Base-by-base conservation (phyloP, 2,797 vertebrate genomes). In the Muscicapa comitata region DNA sequence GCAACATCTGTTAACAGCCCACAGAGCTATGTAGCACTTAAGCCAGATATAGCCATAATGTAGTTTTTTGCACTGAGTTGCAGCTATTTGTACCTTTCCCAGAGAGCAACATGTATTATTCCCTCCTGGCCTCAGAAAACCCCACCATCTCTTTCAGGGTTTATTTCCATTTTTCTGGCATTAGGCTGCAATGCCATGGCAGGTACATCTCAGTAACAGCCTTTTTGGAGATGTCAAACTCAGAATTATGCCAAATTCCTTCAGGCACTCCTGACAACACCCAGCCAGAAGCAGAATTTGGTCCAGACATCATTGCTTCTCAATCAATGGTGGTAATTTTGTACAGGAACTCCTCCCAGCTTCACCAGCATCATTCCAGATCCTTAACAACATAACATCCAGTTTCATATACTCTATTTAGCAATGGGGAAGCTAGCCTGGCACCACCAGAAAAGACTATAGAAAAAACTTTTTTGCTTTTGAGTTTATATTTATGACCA, bases 1-100 rank as follows among this genome's bases (percentile, higher is more conserved):
- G 93, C 93, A 97, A 95, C 92, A 95, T 95, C 93, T 96, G 90
- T 79, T 95, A 96, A 75, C 93, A 96, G 55, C 92, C 95, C 90
- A 81, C 93, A 93, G 81, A 95, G 93, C 81, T 93, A 91, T 85
- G 91, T 54, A 96, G 81, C 91, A 86, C 50, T 95, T 90, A 86
- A 91, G 86, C 73, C 93, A 93, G 86, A 95, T 93, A 90, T 84
- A 94, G 94, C 79, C 83, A 70, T 95, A 91, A 94, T 86, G 78
- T 35, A 94, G 38, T 81, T 90, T 90, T 93, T 66, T 94, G 70
- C 80, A 76, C 67, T 90, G 66, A 88, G 77, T 65, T 81, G 79
- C 72, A 84, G 73, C 51, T 93, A 86, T 94, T 94, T 86, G 90
- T 94, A 87, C 76, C 90, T 94, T 92, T 86, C 88, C 19, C 83